Percentiles rank a stretch among this genome's conserved stretches.
Conservation (phyloP, 2,888 invertebrate species). For the Ditylenchus weischeri region DNA sequence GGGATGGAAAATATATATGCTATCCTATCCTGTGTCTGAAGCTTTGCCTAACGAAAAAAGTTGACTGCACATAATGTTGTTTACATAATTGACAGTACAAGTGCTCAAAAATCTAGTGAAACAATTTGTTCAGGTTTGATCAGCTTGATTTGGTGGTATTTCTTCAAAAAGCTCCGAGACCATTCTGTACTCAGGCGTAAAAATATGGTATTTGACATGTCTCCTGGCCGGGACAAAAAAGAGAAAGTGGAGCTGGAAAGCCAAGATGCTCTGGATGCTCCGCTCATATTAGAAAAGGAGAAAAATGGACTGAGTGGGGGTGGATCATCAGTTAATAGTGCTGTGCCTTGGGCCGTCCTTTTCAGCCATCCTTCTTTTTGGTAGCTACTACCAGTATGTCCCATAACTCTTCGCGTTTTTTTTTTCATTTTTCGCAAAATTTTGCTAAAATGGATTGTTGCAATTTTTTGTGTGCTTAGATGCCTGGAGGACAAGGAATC, state of each 20-base stretch:
- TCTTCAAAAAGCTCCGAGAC: constrained; percentile 34
- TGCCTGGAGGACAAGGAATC: too few species aligned
- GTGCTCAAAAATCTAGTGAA: too few species aligned
- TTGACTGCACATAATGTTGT: too few species aligned
- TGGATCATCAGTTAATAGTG: constrained; percentile 32
- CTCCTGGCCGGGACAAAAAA: constrained; percentile 9
- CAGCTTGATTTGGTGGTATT: constrained; percentile 40
- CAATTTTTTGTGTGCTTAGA: too few species aligned
- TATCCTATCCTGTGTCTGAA: too few species aligned
- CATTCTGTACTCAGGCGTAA: constrained; percentile 9
- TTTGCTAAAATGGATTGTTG: too few species aligned
- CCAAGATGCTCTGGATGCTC: neutral
- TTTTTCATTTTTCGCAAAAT: too few species aligned
- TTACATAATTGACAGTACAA: too few species aligned
- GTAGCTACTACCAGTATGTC: too few species aligned
- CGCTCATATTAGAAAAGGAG: constrained; percentile 1
- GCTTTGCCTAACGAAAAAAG: too few species aligned
- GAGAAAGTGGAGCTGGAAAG: neutral
- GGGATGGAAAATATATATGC: too few species aligned
- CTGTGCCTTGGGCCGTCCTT: constrained; percentile 68
- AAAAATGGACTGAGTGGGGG: neutral
- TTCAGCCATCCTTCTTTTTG: constrained; percentile 68
- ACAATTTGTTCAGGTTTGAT: constrained; percentile 28
- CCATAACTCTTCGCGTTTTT: too few species aligned
- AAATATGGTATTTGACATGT: constrained; percentile 13